Conservation (phyloP, 2,888 invertebrate species). For the Phrixothrix hirtus region DNA sequence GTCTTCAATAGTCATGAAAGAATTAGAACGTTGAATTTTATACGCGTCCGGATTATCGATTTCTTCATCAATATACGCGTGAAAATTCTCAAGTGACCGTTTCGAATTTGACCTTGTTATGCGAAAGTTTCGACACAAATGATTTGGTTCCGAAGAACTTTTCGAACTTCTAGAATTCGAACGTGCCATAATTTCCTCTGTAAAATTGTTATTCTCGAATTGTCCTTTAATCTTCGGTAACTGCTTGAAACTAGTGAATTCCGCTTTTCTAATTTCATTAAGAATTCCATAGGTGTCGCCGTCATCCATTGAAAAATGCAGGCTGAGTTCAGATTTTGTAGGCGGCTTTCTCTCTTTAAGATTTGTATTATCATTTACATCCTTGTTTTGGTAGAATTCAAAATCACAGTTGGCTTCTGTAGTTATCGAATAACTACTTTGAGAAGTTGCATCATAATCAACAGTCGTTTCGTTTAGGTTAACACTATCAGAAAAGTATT, state of each 20-base stretch:
- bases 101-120: conserved; percentile 52
- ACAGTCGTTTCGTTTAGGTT: conserved; percentile 48
- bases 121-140: conserved; percentile 33
- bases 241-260: conserved; percentile 11
- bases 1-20: conserved; percentile 48
- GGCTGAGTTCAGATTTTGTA: conserved; percentile 4
- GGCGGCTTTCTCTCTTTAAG: neutral
- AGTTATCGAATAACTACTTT: conserved; percentile 63
- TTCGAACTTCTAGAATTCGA: conserved; percentile 9
- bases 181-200: conserved; percentile 11
- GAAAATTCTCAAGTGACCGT: conserved; percentile 51
- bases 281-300: conserved; percentile 5
- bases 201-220: conserved; percentile 4
- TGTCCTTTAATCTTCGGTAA: conserved; percentile 1
- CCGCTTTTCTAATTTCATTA: conserved; percentile 8
- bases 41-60: conserved; percentile 14
- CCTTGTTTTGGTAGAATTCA: conserved; percentile 61
- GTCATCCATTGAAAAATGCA: conserved; percentile 1
- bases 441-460: conserved; percentile 42
- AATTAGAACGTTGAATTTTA: conserved; percentile 48
- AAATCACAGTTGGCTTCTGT: conserved; percentile 68
- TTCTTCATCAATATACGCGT: conserved; percentile 46
- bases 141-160: conserved; percentile 1
- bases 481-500: conserved; percentile 53
- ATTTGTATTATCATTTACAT: conserved; percentile 15